Percentiles rank a stretch among this genome's conserved stretches.
Conservation (phyloP, 2,888 invertebrate species). For the Resseliella maxima region DNA sequence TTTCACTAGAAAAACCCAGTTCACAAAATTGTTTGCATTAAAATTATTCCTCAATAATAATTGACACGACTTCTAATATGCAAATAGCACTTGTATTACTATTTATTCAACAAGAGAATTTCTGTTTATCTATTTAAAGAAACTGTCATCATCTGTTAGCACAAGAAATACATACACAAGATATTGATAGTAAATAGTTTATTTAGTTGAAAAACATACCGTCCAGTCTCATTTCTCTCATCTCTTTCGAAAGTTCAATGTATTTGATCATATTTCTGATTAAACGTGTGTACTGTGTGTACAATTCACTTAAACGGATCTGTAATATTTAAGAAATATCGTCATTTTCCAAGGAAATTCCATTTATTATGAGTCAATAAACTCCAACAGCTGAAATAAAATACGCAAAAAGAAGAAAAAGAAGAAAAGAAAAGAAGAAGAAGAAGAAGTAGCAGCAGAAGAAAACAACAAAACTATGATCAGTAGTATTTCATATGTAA, state of each 20-base stretch:
- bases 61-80: constrained; percentile 16
- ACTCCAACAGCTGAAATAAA: background rate
- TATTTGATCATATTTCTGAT: constrained; percentile 24
- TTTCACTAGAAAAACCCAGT: background rate
- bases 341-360: background rate
- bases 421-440: background rate
- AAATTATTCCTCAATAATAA: background rate
- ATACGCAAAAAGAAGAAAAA: background rate
- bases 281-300: background rate
- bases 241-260: background rate
- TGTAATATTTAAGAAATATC: background rate
- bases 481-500: background rate
- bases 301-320: background rate
- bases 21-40: background rate
- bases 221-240: background rate
- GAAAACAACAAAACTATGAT: background rate
- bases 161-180: background rate
- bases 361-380: constrained; percentile 16
- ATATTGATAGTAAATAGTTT: constrained; percentile 4
- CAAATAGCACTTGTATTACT: constrained; percentile 13
- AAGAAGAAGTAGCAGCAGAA: too few species aligned
- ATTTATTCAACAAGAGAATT: constrained; percentile 30
- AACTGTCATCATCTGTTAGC: constrained; percentile 29
- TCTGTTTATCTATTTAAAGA: constrained; percentile 19
- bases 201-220: background rate